Conservation (phyloP, 92 coral and sea anemone genomes). For the Blastomussa wellsi region DNA sequence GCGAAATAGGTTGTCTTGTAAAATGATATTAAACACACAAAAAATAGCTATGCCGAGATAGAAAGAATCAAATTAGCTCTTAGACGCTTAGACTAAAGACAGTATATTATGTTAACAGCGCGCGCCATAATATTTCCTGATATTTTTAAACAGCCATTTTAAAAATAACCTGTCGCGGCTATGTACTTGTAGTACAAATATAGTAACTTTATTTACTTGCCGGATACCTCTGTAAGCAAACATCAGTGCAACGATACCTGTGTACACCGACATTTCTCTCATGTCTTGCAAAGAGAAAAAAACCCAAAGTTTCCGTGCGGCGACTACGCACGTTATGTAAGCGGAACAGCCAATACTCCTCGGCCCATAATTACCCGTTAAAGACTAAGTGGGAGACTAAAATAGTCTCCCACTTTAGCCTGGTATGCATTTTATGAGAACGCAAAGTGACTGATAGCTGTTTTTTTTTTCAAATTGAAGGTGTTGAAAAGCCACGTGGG, state of each 20-base stretch:
- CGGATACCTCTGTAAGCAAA: not conserved
- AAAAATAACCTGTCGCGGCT: not conserved
- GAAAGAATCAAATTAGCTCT: not conserved
- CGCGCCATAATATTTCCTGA: not conserved
- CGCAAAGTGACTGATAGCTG: not conserved
- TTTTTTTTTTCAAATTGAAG: not conserved
- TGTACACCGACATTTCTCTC: not conserved
- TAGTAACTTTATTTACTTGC: not conserved
- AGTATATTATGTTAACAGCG: too few relatives aligned
- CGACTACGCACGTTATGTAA: not conserved
- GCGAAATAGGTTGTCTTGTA: not conserved
- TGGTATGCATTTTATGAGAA: not conserved
- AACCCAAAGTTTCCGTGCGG: not conserved
- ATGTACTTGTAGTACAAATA: not conserved
- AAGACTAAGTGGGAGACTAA: not conserved
- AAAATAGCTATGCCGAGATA: not conserved
- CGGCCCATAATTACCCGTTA: not conserved
- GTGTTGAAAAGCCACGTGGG: slow-evolving; percentile 16
- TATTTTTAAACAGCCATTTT: not conserved
- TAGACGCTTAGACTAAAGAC: not conserved
- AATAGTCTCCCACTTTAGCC: not conserved
- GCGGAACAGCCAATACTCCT: not conserved
- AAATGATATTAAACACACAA: not conserved
- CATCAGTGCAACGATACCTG: not conserved
- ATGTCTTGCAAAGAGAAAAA: not conserved